These are phyloP conservation scores for Drosophila sproati DNA, from an alignment of 1,140 invertebrate genomes.

Conservation along the genomic window DNA sequence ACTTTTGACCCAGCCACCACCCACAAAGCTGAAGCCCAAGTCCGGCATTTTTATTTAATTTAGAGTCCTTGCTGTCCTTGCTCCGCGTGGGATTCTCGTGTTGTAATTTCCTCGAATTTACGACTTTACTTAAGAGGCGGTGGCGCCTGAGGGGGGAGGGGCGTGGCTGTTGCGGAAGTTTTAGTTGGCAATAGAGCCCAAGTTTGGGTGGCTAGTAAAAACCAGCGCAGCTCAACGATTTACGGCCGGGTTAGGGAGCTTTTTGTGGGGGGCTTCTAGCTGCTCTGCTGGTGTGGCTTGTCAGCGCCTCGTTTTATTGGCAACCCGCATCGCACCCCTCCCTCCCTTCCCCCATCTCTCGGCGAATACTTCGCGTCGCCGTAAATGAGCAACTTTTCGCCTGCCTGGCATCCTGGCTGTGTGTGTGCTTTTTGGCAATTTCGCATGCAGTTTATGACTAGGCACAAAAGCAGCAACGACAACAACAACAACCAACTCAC, in stretches of 20 bases:
- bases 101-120: conserved; percentile 80
- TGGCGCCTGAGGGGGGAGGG: background rate
- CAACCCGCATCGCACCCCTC: conserved; percentile 15
- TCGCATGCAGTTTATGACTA: conserved; percentile 78
- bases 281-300: conserved; percentile 49
- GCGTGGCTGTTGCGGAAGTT: background rate
- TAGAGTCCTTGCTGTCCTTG: conserved; percentile 60
- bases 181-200: background rate
- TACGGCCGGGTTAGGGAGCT: conserved; percentile 63
- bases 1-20: conserved; percentile 43
- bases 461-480: conserved; percentile 50
- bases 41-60: conserved; percentile 72
- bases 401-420: background rate
- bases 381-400: conserved; percentile 72
- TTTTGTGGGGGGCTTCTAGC: conserved; percentile 9
- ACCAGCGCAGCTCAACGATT: conserved; percentile 57
- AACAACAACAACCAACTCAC: conserved; percentile 30
- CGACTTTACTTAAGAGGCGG: conserved; percentile 60
- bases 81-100: conserved; percentile 60
- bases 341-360: background rate
- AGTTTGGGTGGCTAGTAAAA: conserved; percentile 24
- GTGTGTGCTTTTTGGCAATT: conserved; percentile 70
- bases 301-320: conserved; percentile 77
- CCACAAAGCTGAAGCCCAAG: background rate
- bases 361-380: conserved; percentile 19